Evolutionary conservation across 2,797 vertebrate species (phyloP).

Genomic region (Rhodeus uyekii): DNA sequence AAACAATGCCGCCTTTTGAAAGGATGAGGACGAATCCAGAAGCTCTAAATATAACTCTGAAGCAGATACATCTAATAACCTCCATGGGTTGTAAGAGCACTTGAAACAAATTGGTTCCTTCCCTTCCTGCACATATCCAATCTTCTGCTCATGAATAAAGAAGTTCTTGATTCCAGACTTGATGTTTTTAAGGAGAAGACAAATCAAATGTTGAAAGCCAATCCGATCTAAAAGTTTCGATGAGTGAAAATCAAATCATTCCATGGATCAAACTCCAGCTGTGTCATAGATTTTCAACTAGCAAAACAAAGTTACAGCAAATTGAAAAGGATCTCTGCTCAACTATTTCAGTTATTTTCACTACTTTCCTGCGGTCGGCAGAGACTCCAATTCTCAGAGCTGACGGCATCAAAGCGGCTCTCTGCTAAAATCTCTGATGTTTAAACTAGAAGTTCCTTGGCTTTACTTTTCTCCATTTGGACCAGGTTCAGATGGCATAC

Average conservation of each 20-base stretch:
- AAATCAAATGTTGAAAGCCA: conserved; percentile 35
- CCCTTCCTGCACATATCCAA: conserved; percentile 26
- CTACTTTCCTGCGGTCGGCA: neutral
- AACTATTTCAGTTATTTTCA: conserved; percentile 4
- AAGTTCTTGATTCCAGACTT: conserved; percentile 38
- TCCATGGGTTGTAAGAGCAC: conserved; percentile 51
- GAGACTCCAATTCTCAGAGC: conserved; percentile 3
- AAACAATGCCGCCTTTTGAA: conserved; percentile 50
- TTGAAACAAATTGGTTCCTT: conserved; percentile 53
- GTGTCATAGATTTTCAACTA: conserved; percentile 20
- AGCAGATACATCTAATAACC: conserved; percentile 56
- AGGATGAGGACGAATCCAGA: conserved; percentile 50
- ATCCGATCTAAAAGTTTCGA: conserved; percentile 4
- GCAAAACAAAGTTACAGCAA: conserved; percentile 30
- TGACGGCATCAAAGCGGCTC: conserved; percentile 12
- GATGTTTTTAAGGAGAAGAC: conserved; percentile 28
- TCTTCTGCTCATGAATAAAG: conserved; percentile 39
- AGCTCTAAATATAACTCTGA: conserved; percentile 48
- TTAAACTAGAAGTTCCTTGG: neutral
- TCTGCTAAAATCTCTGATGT: neutral
- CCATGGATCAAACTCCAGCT: neutral
- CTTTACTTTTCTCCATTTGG: conserved; percentile 11
- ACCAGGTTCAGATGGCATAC: conserved; percentile 16
- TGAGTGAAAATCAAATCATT: conserved; percentile 25
- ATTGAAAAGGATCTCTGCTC: conserved; percentile 32